These are phyloP conservation scores for Hystrix cristata DNA, from an alignment of 2,113 vertebrate species.

Conservation along the genomic window DNA sequence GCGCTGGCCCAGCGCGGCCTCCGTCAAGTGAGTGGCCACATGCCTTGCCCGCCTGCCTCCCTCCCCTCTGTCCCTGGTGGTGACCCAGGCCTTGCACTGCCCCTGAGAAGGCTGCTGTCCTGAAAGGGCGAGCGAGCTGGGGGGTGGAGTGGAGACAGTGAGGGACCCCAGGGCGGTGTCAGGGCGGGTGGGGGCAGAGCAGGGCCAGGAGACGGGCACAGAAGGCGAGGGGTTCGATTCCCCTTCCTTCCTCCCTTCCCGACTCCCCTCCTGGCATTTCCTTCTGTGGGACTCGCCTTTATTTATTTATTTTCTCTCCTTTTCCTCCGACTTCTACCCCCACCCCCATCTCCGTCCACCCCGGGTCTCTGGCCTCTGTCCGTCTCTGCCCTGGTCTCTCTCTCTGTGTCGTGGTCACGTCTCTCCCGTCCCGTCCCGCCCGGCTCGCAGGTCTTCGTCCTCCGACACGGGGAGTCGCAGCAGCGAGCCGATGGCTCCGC, in stretches of 20 bases:
- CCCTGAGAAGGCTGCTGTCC: not conserved
- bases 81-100: not conserved
- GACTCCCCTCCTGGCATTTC: slow-evolving; percentile 10
- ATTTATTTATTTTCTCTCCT: slow-evolving; percentile 13
- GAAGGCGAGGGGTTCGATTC: not conserved
- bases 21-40: slow-evolving; percentile 92
- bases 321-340: not conserved
- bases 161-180: not conserved
- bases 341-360: not conserved
- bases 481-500: slow-evolving; percentile 82
- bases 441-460: slow-evolving; percentile 85
- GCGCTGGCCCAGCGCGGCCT: slow-evolving; percentile 95
- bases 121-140: not conserved
- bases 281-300: not conserved
- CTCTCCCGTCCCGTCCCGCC: not conserved
- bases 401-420: not conserved
- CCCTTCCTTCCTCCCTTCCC: slow-evolving; percentile 30
- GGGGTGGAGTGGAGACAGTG: not conserved
- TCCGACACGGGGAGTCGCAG: slow-evolving; percentile 88
- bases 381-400: not conserved
- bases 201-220: not conserved
- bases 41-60: slow-evolving; percentile 37
- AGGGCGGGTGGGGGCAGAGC: not conserved
- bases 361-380: not conserved
- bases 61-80: slow-evolving; percentile 53